A percentile compares a stretch with the other conserved stretches of the same genome.
Conservation (phyloP, 2,113 vertebrate species). For the Syngnathus typhle region DNA sequence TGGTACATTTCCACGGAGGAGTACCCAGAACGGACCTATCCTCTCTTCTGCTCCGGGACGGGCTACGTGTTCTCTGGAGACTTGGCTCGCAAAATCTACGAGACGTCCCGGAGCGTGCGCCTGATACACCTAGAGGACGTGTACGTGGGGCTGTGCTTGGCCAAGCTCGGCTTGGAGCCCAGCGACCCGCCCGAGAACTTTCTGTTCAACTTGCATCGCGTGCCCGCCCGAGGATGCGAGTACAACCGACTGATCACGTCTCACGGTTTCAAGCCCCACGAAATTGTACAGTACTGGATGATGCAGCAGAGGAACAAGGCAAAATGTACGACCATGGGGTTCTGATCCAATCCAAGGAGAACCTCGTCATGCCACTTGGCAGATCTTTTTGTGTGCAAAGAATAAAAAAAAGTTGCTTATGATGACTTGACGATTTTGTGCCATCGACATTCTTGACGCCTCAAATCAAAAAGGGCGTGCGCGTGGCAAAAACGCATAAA, state of each 20-base stretch:
- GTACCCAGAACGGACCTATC: constrained; percentile 85
- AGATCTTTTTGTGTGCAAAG: no score
- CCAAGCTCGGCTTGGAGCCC: constrained; percentile 85
- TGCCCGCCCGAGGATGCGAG: constrained; percentile 95
- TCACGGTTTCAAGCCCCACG: constrained; percentile 89
- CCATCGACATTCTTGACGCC: no score
- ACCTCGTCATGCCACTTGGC: neutral
- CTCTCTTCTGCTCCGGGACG: constrained; percentile 95
- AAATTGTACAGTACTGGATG: constrained; percentile 93
- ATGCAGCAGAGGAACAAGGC: constrained; percentile 91
- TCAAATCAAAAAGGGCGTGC: no score
- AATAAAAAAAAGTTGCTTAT: no score
- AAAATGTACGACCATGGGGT: constrained; percentile 52
- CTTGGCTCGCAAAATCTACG: constrained; percentile 85
- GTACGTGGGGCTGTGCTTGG: constrained; percentile 89
- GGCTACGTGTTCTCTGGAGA: constrained; percentile 96
- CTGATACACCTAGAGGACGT: constrained; percentile 92
- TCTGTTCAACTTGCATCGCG: constrained; percentile 96
- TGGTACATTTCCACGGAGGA: constrained; percentile 93
- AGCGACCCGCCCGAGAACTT: constrained; percentile 85
- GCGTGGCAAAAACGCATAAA: no score
- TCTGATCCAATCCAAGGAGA: neutral
- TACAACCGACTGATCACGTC: constrained; percentile 97
- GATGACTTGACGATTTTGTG: no score
- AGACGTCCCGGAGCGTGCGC: constrained; percentile 77